These are phyloP conservation scores for Xanthostigma xanthostigma DNA, from an alignment of 2,888 invertebrate species.

Conservation along the genomic window DNA sequence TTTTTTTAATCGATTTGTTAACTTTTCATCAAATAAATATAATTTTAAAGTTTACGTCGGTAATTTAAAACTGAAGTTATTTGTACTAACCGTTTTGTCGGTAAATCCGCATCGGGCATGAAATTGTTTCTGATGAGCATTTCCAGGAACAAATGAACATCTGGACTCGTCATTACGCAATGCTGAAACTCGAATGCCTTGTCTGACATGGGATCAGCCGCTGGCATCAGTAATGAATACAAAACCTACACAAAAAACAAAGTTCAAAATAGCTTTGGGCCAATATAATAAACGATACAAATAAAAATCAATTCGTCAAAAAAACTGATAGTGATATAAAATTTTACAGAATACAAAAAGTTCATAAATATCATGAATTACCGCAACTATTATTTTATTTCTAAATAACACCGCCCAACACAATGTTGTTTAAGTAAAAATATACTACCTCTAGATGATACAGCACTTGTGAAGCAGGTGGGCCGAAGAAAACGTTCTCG, in stretches of 20 bases:
- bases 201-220: constrained; percentile 63
- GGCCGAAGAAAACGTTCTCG: constrained; percentile 50
- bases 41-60: too few relatives aligned
- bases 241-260: constrained; percentile 41
- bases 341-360: constrained; percentile 4
- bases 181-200: constrained; percentile 54
- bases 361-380: background rate
- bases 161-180: constrained; percentile 49
- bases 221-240: constrained; percentile 85
- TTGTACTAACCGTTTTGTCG: constrained; percentile 40
- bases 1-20: too few relatives aligned
- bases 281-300: background rate
- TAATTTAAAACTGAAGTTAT: too few relatives aligned
- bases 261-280: constrained; percentile 1
- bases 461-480: constrained; percentile 58
- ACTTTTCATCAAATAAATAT: too few relatives aligned
- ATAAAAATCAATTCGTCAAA: background rate
- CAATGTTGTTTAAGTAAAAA: background rate
- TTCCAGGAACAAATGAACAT: constrained; percentile 54
- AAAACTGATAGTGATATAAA: too few relatives aligned
- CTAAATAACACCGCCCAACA: too few relatives aligned
- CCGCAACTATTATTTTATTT: too few relatives aligned
- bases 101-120: constrained; percentile 61
- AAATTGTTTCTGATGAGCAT: constrained; percentile 77
- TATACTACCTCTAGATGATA: constrained; percentile 52